Evolutionary conservation across 2,113 vertebrate species (phyloP).

Genomic region (Cranoglanis bouderius): DNA sequence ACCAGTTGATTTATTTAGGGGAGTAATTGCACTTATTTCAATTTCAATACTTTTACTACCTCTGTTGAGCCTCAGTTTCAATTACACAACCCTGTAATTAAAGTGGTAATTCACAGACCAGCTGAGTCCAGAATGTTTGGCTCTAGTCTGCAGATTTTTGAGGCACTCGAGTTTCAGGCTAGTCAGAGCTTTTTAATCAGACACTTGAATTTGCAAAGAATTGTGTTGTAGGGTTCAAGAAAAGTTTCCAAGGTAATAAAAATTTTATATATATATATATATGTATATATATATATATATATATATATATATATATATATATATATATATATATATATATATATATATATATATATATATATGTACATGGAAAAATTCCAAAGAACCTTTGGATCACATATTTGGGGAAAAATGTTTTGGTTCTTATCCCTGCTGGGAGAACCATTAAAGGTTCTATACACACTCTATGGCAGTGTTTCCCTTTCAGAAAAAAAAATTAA

Average conservation of each 20-base stretch:
- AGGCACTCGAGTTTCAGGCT: not conserved
- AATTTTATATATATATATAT: too few relatives aligned
- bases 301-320: too few relatives aligned
- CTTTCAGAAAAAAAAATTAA: too few relatives aligned
- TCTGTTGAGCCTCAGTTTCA: slow-evolving; percentile 4
- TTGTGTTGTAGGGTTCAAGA: too few relatives aligned
- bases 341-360: too few relatives aligned
- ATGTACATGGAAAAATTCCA: not conserved
- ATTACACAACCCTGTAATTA: slow-evolving; percentile 5
- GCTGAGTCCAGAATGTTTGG: slow-evolving; percentile 14
- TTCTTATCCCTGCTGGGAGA: not conserved
- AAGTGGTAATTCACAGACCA: slow-evolving; percentile 5
- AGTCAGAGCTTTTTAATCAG: slow-evolving; percentile 1
- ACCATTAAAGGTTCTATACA: not conserved
- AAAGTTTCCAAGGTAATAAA: too few relatives aligned
- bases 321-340: too few relatives aligned
- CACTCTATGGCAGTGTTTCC: not conserved
- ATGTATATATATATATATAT: too few relatives aligned
- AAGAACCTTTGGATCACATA: not conserved
- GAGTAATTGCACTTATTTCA: not conserved
- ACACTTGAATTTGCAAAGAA: too few relatives aligned
- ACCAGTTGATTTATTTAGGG: not conserved
- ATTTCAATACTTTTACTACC: slow-evolving; percentile 1
- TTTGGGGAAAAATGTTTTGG: not conserved
- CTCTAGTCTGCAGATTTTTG: not conserved